Percentiles rank a stretch among this genome's conserved stretches.
Conservation (phyloP, 1,140 invertebrate genomes). For the Trypoxylus dichotomus region DNA sequence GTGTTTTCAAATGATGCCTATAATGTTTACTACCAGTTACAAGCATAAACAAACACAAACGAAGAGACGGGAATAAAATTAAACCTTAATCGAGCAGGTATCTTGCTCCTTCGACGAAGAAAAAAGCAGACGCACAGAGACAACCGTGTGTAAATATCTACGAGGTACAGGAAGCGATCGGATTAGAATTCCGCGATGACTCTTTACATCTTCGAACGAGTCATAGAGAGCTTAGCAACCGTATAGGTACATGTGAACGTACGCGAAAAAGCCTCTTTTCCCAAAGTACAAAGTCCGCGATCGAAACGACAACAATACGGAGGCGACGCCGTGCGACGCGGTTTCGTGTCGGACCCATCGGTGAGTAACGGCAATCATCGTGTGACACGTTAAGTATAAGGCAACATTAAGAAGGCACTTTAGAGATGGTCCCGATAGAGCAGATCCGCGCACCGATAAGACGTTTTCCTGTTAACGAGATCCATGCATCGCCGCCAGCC, state of each 20-base stretch:
- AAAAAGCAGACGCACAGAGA: not conserved
- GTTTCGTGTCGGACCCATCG: not conserved
- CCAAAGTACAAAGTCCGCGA: not conserved
- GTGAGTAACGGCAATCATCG: constrained; percentile 34
- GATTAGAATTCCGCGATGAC: not conserved
- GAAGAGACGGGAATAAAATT: not conserved
- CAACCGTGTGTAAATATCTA: not conserved
- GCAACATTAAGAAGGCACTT: constrained; percentile 38
- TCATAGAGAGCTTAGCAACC: not conserved
- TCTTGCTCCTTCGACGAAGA: not conserved
- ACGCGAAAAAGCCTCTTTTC: not conserved
- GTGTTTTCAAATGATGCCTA: not conserved
- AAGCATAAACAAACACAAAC: not conserved
- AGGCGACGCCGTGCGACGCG: not conserved
- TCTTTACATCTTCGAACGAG: not conserved
- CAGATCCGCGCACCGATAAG: constrained; percentile 38
- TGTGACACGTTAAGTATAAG: constrained; percentile 32
- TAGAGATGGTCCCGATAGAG: constrained; percentile 37
- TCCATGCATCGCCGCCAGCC: constrained; percentile 34
- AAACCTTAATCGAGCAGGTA: not conserved
- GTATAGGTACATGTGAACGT: not conserved
- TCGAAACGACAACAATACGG: no score
- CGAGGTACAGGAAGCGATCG: not conserved
- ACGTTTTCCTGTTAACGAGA: constrained; percentile 37
- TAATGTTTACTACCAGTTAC: not conserved